Conservation (phyloP, 2,888 invertebrate species). For the Drosophila nigricruria region DNA sequence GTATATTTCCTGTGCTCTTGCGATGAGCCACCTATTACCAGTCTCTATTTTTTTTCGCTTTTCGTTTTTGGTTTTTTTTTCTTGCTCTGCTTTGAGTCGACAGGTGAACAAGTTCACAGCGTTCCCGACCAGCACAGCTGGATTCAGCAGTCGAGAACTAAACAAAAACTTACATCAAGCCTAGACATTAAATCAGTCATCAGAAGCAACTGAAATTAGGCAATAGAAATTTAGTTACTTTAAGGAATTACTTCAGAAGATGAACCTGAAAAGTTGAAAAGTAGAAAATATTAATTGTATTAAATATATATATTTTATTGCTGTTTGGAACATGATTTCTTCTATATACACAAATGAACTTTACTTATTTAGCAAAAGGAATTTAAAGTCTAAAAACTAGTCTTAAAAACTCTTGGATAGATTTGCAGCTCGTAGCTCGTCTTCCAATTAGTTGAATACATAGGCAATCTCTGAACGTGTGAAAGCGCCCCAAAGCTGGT, state of each 20-base stretch:
- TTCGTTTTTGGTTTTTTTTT: slow-evolving; percentile 3
- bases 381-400: not conserved
- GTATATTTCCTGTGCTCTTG: slow-evolving; percentile 65
- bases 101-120: slow-evolving; percentile 73
- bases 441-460: not conserved
- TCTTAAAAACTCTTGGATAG: not conserved
- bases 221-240: slow-evolving; percentile 15
- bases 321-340: not conserved
- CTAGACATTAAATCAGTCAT: slow-evolving; percentile 20
- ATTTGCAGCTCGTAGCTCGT: not conserved
- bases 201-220: slow-evolving; percentile 16
- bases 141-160: slow-evolving; percentile 13
- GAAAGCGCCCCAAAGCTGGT: slow-evolving; percentile 22
- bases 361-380: not conserved
- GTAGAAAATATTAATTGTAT: too few species aligned
- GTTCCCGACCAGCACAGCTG: slow-evolving; percentile 32
- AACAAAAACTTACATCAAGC: slow-evolving; percentile 23
- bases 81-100: slow-evolving; percentile 54
- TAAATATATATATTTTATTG: not conserved
- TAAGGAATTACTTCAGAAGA: not conserved
- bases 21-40: slow-evolving; percentile 43
- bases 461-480: slow-evolving; percentile 22
- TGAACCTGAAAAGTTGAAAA: too few species aligned
- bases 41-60: slow-evolving; percentile 12
- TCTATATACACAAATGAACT: not conserved